Evolutionary conservation across 1,140 invertebrate species (phyloP).

Genomic region (Paraescarpia echinospica): DNA sequence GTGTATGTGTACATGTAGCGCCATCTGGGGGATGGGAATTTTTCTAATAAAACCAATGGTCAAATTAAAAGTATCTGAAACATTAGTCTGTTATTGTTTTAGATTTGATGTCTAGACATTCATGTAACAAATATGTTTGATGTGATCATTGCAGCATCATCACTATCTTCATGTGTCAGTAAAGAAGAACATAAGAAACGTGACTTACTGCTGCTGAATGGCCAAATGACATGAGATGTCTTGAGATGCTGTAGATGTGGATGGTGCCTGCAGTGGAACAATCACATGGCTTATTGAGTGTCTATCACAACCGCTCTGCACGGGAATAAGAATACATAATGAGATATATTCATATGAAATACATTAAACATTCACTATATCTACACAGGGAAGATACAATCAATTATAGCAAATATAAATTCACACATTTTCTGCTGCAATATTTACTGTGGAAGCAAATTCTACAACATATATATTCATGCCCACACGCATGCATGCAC

Average conservation of each 20-base stretch:
- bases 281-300: not conserved
- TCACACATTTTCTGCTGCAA: no score
- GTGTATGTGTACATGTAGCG: no score
- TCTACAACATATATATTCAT: not conserved
- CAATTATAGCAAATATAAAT: no score
- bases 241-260: not conserved
- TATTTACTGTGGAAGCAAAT: not conserved
- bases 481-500: no score
- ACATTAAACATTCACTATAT: no score
- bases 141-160: not conserved
- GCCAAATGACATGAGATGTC: slow-evolving; percentile 47
- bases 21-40: no score
- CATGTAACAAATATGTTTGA: not conserved
- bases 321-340: not conserved
- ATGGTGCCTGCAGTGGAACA: not conserved
- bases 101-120: not conserved
- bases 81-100: no score
- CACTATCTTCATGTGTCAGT: not conserved
- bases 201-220: slow-evolving; percentile 50
- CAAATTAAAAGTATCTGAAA: no score
- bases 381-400: no score
- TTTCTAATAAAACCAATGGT: no score
- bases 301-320: not conserved
- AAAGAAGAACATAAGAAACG: not conserved
- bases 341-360: not conserved